These are phyloP conservation scores for Clistopyga incitator DNA, from an alignment of 2,888 invertebrate genomes.

Conservation along the genomic window DNA sequence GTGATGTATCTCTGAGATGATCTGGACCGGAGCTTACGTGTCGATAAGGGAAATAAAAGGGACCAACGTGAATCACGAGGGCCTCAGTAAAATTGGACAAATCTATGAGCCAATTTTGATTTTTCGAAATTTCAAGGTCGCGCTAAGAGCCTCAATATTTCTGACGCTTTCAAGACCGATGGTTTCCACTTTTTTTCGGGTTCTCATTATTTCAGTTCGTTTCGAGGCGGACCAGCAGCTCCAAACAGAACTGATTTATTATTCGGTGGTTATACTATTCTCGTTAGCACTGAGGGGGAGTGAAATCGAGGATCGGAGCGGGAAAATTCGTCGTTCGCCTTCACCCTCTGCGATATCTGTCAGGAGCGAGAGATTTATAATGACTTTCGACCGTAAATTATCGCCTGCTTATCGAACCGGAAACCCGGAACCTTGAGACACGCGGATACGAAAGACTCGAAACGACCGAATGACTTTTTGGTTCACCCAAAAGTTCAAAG, in stretches of 20 bases:
- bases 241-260: slow-evolving; percentile 44
- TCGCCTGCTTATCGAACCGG: not conserved
- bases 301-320: slow-evolving; percentile 38
- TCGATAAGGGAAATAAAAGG: slow-evolving; percentile 57
- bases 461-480: no score
- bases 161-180: no score
- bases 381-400: not conserved
- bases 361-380: not conserved
- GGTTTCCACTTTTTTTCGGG: slow-evolving; percentile 34
- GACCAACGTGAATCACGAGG: not conserved
- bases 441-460: not conserved
- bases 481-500: no score
- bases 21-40: slow-evolving; percentile 14
- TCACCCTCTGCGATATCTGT: not conserved
- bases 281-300: slow-evolving; percentile 50
- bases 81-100: not conserved
- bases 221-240: not conserved
- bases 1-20: slow-evolving; percentile 47
- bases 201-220: no score
- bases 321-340: not conserved
- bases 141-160: no score
- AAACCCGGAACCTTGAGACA: not conserved
- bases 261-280: slow-evolving; percentile 45
- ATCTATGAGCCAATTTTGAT: no score
- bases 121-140: no score